Conservation (phyloP, 1,140 invertebrate genomes). For the Brachionus rubens region DNA sequence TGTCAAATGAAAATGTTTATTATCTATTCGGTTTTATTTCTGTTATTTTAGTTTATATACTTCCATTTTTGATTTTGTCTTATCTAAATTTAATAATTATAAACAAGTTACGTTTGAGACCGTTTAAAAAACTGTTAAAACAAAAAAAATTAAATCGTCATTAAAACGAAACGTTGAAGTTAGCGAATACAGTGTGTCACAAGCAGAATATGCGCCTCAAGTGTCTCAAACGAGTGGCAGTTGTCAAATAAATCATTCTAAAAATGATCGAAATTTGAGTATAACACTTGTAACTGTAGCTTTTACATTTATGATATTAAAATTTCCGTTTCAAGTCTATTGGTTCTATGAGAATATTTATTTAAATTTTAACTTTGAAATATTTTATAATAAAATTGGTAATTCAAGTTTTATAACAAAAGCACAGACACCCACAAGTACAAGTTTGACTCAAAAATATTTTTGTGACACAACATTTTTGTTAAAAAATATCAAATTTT, state of each 20-base stretch:
- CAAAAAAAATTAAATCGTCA: not conserved
- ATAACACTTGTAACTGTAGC: constrained; percentile 39
- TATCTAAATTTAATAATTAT: constrained; percentile 39
- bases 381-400: not conserved
- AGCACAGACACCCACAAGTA: not conserved
- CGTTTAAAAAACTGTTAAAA: not conserved
- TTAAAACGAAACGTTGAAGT: not conserved
- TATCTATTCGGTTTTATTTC: constrained; percentile 19
- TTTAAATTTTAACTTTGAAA: constrained; percentile 30
- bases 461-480: constrained; percentile 27
- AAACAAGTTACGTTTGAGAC: constrained; percentile 8
- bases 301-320: constrained; percentile 34
- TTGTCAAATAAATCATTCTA: constrained; percentile 28
- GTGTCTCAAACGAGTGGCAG: not conserved
- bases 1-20: constrained; percentile 32
- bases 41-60: not conserved
- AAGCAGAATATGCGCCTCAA: not conserved
- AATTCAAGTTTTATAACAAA: not conserved
- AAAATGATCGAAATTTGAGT: constrained; percentile 43
- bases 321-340: constrained; percentile 42
- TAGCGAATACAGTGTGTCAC: not conserved
- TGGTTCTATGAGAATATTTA: constrained; percentile 46
- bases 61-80: constrained; percentile 13
- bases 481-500: constrained; percentile 41
- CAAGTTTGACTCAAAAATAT: not conserved